Evolutionary conservation across 2,113 vertebrate species (phyloP).

Genomic region (Ramphastos sulfuratus): DNA sequence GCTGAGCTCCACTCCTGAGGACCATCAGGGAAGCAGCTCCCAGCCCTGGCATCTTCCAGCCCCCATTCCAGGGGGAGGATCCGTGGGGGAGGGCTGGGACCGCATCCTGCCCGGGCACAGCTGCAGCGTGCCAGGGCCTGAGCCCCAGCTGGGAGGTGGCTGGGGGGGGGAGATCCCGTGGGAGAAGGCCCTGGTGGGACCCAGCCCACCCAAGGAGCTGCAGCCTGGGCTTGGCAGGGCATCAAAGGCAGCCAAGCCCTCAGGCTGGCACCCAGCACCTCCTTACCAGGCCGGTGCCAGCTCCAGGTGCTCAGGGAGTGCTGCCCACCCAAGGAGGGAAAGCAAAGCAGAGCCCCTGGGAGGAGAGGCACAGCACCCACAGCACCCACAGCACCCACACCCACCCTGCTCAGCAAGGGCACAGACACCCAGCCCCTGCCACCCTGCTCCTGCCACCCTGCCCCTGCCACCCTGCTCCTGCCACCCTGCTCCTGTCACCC

Average conservation of each 20-base stretch:
- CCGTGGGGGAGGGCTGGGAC: background rate
- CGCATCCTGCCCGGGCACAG: background rate
- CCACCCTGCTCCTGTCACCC: accelerated
- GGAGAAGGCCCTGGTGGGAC: background rate
- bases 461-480: too few relatives aligned
- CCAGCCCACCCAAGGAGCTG: background rate
- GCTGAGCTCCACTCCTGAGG: accelerated
- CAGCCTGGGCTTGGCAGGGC: constrained; percentile 4
- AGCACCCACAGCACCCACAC: background rate
- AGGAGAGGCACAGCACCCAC: too few relatives aligned
- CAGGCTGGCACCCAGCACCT: background rate
- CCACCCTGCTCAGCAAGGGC: background rate
- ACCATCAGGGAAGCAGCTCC: too few relatives aligned
- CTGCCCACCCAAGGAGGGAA: background rate
- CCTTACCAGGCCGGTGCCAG: accelerated
- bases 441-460: too few relatives aligned
- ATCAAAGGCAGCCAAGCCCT: constrained; percentile 16
- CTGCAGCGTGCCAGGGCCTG: background rate
- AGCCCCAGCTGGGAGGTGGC: background rate
- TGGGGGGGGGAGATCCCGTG: background rate
- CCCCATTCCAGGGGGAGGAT: background rate
- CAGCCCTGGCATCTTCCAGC: too few relatives aligned
- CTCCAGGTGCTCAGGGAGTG: background rate
- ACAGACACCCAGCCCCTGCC: background rate
- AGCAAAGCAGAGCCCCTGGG: accelerated